These are phyloP conservation scores for Scatophagus argus DNA, from an alignment of 2,113 vertebrate species.

Conservation along the genomic window DNA sequence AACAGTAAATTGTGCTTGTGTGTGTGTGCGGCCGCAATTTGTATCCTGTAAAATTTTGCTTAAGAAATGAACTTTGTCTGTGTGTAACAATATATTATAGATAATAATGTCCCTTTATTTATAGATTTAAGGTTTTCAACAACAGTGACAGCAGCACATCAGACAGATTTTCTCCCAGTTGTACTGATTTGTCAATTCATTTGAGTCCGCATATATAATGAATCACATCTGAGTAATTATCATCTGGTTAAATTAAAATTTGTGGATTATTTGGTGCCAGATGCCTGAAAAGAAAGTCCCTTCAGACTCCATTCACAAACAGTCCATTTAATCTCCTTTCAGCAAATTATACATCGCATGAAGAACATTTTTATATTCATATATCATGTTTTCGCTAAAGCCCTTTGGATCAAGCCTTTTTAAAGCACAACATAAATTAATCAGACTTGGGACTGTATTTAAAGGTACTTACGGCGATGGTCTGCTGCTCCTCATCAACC, in stretches of 20 bases:
- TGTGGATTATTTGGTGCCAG: neutral
- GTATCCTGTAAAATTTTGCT: neutral
- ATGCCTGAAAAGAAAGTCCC: no score
- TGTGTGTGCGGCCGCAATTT: conserved; percentile 6
- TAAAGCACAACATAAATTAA: neutral
- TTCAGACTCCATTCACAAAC: no score
- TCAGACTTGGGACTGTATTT: neutral
- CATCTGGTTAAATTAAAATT: neutral
- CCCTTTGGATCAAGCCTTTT: neutral
- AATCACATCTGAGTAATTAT: neutral
- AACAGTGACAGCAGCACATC: no score
- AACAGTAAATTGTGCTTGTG: neutral
- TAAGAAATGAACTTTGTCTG: neutral
- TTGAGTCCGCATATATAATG: neutral
- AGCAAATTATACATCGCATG: no score
- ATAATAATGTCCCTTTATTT: neutral
- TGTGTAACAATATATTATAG: neutral
- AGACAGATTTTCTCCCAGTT: no score
- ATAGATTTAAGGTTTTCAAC: no score
- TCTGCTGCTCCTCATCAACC: conserved; percentile 63
- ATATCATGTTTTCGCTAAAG: neutral
- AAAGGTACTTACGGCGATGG: conserved; percentile 62
- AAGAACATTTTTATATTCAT: no score
- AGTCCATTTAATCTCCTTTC: no score
- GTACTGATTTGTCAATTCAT: no score